Evolutionary conservation across 2,888 invertebrate species (phyloP).

Genomic region (Pseudococcus viburni): DNA sequence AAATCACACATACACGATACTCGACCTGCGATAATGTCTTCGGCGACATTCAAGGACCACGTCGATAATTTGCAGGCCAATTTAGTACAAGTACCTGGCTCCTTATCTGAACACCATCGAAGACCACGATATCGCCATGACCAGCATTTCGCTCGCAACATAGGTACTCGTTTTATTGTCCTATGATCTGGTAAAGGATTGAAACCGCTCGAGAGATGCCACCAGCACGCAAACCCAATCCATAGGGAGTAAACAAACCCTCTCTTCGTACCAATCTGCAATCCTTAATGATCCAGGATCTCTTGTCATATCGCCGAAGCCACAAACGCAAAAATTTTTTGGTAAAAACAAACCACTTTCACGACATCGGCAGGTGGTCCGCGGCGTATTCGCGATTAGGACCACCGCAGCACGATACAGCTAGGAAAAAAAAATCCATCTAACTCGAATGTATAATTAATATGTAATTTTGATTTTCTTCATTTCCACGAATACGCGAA

Average conservation of each 20-base stretch:
- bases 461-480: not conserved
- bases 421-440: not conserved
- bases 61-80: not conserved
- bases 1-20: not conserved
- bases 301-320: not conserved
- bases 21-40: not conserved
- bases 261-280: not conserved
- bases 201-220: not conserved
- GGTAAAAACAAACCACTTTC: constrained; percentile 8
- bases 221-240: not conserved
- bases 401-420: not conserved
- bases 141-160: not conserved
- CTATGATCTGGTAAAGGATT: not conserved
- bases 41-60: constrained; percentile 9
- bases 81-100: not conserved
- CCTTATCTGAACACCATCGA: not conserved
- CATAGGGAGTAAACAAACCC: constrained; percentile 15
- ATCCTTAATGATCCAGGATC: not conserved
- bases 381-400: not conserved
- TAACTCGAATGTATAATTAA: not conserved
- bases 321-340: not conserved
- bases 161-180: not conserved
- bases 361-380: constrained; percentile 12
- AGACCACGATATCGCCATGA: not conserved
- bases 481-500: not conserved